These are phyloP conservation scores for Platynereis dumerilii DNA, from an alignment of 2,888 invertebrate genomes.

Conservation along the genomic window DNA sequence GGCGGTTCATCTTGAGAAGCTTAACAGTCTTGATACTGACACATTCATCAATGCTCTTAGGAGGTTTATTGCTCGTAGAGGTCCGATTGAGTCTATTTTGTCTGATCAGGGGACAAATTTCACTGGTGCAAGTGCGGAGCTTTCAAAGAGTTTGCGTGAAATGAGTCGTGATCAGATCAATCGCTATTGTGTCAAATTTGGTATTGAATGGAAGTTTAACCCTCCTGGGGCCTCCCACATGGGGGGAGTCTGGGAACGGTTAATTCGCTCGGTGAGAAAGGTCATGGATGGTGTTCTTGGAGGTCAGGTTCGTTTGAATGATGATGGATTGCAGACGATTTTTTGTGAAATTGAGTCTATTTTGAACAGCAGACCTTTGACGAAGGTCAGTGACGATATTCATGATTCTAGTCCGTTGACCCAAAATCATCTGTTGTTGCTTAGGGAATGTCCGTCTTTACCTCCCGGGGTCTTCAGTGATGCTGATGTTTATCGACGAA, in stretches of 20 bases:
- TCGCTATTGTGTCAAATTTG: too few relatives aligned
- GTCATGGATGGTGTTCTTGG: constrained; percentile 33
- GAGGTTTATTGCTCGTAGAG: constrained; percentile 7
- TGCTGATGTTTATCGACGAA: constrained; percentile 15
- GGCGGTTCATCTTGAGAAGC: constrained; percentile 13
- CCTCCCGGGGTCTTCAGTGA: constrained; percentile 15
- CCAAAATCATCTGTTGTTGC: constrained; percentile 24
- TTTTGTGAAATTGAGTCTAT: constrained; percentile 34
- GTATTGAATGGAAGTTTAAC: constrained; percentile 32
- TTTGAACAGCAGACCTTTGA: constrained; percentile 35
- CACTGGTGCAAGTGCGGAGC: constrained; percentile 22
- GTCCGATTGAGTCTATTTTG: not conserved
- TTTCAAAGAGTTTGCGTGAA: constrained; percentile 12
- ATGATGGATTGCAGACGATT: constrained; percentile 33
- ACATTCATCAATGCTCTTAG: constrained; percentile 11
- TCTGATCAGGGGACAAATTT: constrained; percentile 19
- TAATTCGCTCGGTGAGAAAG: constrained; percentile 39
- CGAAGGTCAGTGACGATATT: constrained; percentile 22
- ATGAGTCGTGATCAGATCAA: too few relatives aligned
- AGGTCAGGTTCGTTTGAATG: too few relatives aligned
- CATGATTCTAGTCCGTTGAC: constrained; percentile 22
- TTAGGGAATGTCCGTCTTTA: constrained; percentile 13
- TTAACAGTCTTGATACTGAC: constrained; percentile 13
- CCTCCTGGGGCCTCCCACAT: constrained; percentile 41
- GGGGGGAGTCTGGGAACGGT: constrained; percentile 45